These are phyloP conservation scores for Lagenorhynchus albirostris DNA, from an alignment of 2,113 vertebrate genomes.

Conservation along the genomic window DNA sequence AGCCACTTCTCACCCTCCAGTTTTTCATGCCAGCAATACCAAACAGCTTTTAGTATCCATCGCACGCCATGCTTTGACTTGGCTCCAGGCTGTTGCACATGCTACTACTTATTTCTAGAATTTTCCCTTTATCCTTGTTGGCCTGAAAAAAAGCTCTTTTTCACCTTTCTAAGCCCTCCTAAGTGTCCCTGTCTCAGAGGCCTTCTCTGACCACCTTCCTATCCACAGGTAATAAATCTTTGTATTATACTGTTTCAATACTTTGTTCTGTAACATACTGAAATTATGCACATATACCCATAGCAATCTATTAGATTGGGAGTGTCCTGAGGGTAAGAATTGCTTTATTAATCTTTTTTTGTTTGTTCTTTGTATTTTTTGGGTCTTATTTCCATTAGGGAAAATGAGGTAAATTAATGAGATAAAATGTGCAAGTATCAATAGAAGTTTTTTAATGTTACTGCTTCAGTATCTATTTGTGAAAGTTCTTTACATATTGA, in stretches of 20 bases:
- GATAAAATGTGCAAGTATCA: constrained; percentile 1
- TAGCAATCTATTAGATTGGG: not conserved
- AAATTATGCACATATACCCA: not conserved
- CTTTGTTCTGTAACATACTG: not conserved
- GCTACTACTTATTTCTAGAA: not conserved
- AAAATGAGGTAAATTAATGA: not conserved
- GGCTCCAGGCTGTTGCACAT: not conserved
- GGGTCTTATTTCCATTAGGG: not conserved
- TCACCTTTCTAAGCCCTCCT: not conserved
- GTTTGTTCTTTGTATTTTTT: not conserved
- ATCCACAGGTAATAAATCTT: not conserved
- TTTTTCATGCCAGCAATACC: not conserved
- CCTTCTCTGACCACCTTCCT: not conserved
- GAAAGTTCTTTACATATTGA: not conserved
- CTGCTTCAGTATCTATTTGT: not conserved
- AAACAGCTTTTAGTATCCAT: not conserved
- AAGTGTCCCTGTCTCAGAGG: not conserved
- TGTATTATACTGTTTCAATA: not conserved
- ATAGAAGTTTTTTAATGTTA: not conserved
- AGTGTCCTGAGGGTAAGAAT: not conserved
- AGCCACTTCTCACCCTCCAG: not conserved
- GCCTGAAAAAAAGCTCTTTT: not conserved
- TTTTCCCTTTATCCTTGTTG: not conserved
- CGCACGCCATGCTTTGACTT: not conserved
- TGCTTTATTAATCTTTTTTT: not conserved